Evolutionary conservation across 2,113 vertebrate genomes (phyloP).

Genomic region (Candoia aspera): DNA sequence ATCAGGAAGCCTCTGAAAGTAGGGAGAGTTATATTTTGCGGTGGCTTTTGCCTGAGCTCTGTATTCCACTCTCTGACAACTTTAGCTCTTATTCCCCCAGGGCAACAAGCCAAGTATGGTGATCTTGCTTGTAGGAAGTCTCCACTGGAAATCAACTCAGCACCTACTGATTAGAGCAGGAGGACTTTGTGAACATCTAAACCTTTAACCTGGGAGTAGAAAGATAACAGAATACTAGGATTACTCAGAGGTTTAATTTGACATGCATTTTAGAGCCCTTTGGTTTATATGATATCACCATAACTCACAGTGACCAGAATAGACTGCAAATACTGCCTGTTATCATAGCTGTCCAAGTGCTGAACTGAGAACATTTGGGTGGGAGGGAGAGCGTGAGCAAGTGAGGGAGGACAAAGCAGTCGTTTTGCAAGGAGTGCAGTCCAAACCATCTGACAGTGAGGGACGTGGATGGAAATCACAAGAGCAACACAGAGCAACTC

Average conservation of each 20-base stretch:
- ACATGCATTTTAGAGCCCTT: conserved; percentile 65
- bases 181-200: conserved; percentile 69
- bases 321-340: conserved; percentile 66
- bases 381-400: not conserved
- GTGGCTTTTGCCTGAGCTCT: conserved; percentile 21
- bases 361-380: not conserved
- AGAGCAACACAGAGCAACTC: conserved; percentile 9
- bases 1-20: conserved; percentile 23
- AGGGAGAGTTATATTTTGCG: not conserved
- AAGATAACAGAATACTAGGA: conserved; percentile 75
- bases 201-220: conserved; percentile 40
- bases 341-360: conserved; percentile 30
- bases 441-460: conserved; percentile 59
- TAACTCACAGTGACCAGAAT: conserved; percentile 81
- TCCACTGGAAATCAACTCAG: conserved; percentile 69
- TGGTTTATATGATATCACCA: conserved; percentile 69
- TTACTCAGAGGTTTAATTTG: conserved; percentile 74
- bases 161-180: conserved; percentile 51
- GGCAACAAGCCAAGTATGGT: conserved; percentile 52
- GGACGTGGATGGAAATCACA: conserved; percentile 55
- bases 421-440: conserved; percentile 5
- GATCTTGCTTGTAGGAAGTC: conserved; percentile 59
- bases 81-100: not conserved
- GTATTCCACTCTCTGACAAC: conserved; percentile 24
- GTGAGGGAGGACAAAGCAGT: accelerated